phyloP scores from a whole-genome alignment of 2,888 invertebrate species.

The Clistopyga incitator region DNA sequence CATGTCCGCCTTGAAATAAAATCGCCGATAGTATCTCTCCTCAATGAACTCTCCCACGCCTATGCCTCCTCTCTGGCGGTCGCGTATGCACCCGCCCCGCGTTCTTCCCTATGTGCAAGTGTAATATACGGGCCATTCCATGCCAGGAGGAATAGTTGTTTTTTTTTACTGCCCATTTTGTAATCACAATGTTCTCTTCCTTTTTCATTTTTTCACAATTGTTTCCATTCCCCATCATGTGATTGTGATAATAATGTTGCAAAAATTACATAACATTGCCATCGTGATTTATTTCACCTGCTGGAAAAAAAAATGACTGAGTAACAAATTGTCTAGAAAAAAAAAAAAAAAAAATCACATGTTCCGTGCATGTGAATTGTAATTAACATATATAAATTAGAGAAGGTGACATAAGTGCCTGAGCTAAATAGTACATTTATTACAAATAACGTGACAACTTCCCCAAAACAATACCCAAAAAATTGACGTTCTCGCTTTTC shows the following conservation, averaged over 20 bases:
- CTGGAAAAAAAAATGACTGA: no score
- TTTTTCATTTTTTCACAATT: not conserved
- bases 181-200: no score
- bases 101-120: conserved; percentile 43
- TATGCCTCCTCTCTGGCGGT: conserved; percentile 77
- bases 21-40: conserved; percentile 84
- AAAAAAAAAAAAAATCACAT: no score
- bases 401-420: no score
- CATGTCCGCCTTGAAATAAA: conserved; percentile 83
- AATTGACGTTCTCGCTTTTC: no score
- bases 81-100: conserved; percentile 49
- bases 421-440: no score
- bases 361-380: no score
- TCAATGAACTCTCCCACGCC: conserved; percentile 84
- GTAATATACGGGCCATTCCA: conserved; percentile 9
- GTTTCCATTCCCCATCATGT: not conserved
- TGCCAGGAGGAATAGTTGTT: not conserved
- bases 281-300: no score
- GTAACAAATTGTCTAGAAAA: no score
- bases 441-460: no score
- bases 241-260: not conserved
- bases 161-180: not conserved
- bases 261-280: not conserved
- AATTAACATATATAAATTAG: no score
- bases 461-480: no score